Evolutionary conservation across 2,888 invertebrate species (phyloP).

Genomic region (Pharmacophagus antenor): DNA sequence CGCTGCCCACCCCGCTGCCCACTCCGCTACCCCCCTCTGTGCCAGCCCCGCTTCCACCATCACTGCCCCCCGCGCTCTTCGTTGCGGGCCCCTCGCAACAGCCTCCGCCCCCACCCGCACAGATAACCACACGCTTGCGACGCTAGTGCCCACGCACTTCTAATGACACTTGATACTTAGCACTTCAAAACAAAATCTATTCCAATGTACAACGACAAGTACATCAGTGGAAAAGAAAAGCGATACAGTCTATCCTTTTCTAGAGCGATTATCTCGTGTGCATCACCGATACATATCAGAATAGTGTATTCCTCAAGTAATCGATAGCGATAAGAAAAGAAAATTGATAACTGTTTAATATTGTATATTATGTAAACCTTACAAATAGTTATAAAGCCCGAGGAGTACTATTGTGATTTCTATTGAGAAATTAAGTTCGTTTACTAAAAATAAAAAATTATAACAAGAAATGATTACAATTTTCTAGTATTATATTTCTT

Average conservation of each 20-base stretch:
- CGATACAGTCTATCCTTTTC: not conserved
- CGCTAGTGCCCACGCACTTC: not conserved
- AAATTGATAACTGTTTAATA: not conserved
- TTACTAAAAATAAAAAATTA: not conserved
- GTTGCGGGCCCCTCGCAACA: not conserved
- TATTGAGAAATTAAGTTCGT: not conserved
- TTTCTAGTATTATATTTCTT: not conserved
- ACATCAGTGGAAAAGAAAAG: not conserved
- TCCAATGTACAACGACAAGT: not conserved
- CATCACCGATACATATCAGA: not conserved
- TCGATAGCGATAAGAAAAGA: not conserved
- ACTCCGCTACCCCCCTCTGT: constrained; percentile 32
- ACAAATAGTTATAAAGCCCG: too few species aligned
- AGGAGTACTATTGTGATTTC: not conserved
- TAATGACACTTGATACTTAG: not conserved
- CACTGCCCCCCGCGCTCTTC: too few species aligned
- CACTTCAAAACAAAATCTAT: not conserved
- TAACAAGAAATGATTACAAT: not conserved
- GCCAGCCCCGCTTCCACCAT: not conserved
- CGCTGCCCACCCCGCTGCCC: constrained; percentile 27
- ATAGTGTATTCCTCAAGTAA: not conserved
- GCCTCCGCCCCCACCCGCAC: not conserved
- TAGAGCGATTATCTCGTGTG: not conserved
- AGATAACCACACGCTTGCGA: not conserved
- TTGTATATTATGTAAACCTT: too few species aligned